A percentile compares a stretch with the other conserved stretches of the same genome.
Evolutionary conservation across 2,888 invertebrate genomes (phyloP).

Genomic region (Trypoxylon attenuatum): DNA sequence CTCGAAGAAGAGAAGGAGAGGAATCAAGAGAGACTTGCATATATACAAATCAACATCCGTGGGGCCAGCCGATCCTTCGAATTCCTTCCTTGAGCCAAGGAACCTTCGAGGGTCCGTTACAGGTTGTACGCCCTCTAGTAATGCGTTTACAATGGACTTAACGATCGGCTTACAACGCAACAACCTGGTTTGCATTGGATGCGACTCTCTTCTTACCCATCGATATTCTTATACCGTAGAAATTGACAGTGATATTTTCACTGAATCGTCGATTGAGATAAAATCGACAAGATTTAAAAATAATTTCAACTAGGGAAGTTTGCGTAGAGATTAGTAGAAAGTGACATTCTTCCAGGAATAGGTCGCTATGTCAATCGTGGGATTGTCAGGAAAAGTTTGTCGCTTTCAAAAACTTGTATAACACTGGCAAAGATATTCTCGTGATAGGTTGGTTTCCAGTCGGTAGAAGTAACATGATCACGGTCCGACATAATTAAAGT

Average conservation of each 20-base stretch:
- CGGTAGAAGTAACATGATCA: slow-evolving; percentile 49
- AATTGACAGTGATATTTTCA: background rate
- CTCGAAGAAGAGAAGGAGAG: slow-evolving; percentile 12
- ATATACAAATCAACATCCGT: slow-evolving; percentile 53
- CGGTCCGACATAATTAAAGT: slow-evolving; percentile 57
- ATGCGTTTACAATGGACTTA: slow-evolving; percentile 52
- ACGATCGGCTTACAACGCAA: slow-evolving; percentile 41
- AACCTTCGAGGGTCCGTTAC: slow-evolving; percentile 36
- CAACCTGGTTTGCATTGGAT: slow-evolving; percentile 29
- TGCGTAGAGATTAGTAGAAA: too few relatives aligned
- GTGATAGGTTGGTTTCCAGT: slow-evolving; percentile 14
- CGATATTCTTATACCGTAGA: slow-evolving; percentile 10
- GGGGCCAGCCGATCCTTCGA: slow-evolving; percentile 50
- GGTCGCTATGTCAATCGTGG: too few relatives aligned
- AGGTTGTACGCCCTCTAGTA: slow-evolving; percentile 36
- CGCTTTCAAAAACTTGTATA: background rate
- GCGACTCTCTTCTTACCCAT: slow-evolving; percentile 25
- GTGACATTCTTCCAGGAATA: too few relatives aligned
- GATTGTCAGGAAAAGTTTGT: background rate
- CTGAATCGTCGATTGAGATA: background rate
- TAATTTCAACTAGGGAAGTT: too few relatives aligned
- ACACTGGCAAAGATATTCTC: slow-evolving; percentile 21
- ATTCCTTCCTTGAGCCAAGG: slow-evolving; percentile 50
- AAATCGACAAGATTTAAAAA: too few relatives aligned
- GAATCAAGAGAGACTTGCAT: slow-evolving; percentile 26